phyloP scores from a whole-genome alignment of 1,140 invertebrate species.

The Drosophila pseudoobscura region DNA sequence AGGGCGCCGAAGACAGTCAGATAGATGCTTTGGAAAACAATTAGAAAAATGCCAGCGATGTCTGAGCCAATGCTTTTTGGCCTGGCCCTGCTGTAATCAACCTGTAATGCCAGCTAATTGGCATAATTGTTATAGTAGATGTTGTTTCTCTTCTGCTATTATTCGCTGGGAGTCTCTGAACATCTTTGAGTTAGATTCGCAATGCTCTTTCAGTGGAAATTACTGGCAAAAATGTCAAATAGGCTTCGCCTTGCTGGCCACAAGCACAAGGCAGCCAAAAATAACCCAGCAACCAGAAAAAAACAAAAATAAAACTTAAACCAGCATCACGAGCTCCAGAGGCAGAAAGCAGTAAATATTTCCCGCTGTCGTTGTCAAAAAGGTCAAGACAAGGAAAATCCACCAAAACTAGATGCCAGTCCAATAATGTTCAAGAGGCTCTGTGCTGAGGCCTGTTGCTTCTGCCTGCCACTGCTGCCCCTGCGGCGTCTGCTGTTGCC shows the following conservation, averaged over 20 bases:
- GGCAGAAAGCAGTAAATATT: slow-evolving; percentile 64
- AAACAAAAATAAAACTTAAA: slow-evolving; percentile 59
- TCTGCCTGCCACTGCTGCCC: slow-evolving; percentile 2
- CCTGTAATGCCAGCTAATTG: slow-evolving; percentile 79
- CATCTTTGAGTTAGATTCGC: slow-evolving; percentile 56
- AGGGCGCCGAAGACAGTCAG: background rate
- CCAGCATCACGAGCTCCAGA: slow-evolving; percentile 69
- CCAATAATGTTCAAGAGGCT: slow-evolving; percentile 26
- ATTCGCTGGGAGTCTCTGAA: slow-evolving; percentile 34
- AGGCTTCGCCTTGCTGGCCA: slow-evolving; percentile 60
- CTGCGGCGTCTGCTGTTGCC: background rate
- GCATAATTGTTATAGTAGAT: slow-evolving; percentile 66
- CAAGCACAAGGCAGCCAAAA: slow-evolving; percentile 31
- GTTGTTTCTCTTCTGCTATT: slow-evolving; percentile 32
- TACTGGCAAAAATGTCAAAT: slow-evolving; percentile 76
- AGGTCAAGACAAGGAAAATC: slow-evolving; percentile 72
- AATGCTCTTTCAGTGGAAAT: slow-evolving; percentile 76
- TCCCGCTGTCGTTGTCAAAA: slow-evolving; percentile 72
- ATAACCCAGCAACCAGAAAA: slow-evolving; percentile 12
- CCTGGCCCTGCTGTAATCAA: slow-evolving; percentile 62
- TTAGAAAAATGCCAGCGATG: slow-evolving; percentile 67
- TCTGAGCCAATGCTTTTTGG: slow-evolving; percentile 31
- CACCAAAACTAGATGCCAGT: slow-evolving; percentile 52
- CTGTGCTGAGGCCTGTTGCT: background rate
- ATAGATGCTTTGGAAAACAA: slow-evolving; percentile 39